Evolutionary conservation across 2,888 invertebrate genomes (phyloP).

Genomic region (Athetis lepigone): DNA sequence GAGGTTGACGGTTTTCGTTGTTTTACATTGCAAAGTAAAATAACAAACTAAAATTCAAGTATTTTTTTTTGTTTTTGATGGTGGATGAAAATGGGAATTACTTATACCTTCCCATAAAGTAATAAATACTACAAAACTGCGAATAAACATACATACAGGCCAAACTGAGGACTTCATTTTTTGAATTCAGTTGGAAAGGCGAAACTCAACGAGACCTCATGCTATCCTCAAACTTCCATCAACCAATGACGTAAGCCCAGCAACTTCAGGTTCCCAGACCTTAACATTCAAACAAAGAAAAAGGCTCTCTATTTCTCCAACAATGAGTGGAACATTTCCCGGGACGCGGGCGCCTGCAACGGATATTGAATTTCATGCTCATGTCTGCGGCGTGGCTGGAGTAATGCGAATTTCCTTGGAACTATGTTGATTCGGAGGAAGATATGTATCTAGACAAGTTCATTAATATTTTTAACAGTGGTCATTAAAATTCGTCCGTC

Average conservation of each 20-base stretch:
- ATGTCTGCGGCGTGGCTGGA: slow-evolving; percentile 25
- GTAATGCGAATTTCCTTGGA: slow-evolving; percentile 18
- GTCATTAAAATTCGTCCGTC: too few species aligned
- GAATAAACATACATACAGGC: too few species aligned
- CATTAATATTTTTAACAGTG: background rate
- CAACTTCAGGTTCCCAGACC: background rate
- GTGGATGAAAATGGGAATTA: too few species aligned
- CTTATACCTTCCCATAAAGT: too few species aligned
- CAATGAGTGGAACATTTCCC: slow-evolving; percentile 17
- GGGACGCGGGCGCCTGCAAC: slow-evolving; percentile 14
- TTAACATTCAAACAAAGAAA: slow-evolving; percentile 21
- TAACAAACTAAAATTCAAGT: too few species aligned
- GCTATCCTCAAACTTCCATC: background rate
- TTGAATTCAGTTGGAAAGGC: too few species aligned
- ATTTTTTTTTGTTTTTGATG: too few species aligned
- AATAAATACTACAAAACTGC: too few species aligned
- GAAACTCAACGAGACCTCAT: too few species aligned
- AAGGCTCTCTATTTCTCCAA: slow-evolving; percentile 14
- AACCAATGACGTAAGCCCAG: background rate
- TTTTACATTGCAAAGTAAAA: too few species aligned
- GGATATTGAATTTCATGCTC: slow-evolving; percentile 54
- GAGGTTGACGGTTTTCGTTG: too few species aligned
- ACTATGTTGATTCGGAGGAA: slow-evolving; percentile 11
- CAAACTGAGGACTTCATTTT: too few species aligned
- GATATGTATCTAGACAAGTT: slow-evolving; percentile 3